Conservation (phyloP, 2,888 invertebrate genomes). For the Agrochola litura region DNA sequence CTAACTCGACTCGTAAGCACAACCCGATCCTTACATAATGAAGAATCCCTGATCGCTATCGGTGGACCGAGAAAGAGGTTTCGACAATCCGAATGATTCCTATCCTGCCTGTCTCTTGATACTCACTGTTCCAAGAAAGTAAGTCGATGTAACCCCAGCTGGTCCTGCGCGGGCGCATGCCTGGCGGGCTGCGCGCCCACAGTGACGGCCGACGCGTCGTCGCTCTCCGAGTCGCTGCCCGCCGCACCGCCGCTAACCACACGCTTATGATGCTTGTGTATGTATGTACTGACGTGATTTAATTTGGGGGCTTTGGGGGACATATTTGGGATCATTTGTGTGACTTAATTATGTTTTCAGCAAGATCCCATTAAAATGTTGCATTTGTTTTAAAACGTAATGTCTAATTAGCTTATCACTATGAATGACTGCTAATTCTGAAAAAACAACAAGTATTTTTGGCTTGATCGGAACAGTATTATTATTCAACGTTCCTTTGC, state of each 20-base stretch:
- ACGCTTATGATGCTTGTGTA: constrained; percentile 35
- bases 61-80: background rate
- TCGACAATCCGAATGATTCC: background rate
- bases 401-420: background rate
- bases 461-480: background rate
- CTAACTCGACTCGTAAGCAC: too few relatives aligned
- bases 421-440: background rate
- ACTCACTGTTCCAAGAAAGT: constrained; percentile 85
- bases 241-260: constrained; percentile 76
- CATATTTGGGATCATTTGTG: background rate
- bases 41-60: background rate
- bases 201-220: constrained; percentile 90
- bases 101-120: background rate
- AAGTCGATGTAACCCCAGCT: constrained; percentile 85
- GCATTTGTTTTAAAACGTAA: background rate
- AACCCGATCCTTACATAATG: too few relatives aligned
- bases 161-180: constrained; percentile 83
- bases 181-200: constrained; percentile 80
- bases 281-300: constrained; percentile 60
- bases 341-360: background rate
- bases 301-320: background rate
- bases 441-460: background rate
- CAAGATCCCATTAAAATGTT: background rate
- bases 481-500: background rate
- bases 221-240: constrained; percentile 94